A percentile compares a stretch with the other conserved stretches of the same genome.
phyloP scores from a whole-genome alignment of 2,797 vertebrate genomes.

The Micrastur ruficollis region DNA sequence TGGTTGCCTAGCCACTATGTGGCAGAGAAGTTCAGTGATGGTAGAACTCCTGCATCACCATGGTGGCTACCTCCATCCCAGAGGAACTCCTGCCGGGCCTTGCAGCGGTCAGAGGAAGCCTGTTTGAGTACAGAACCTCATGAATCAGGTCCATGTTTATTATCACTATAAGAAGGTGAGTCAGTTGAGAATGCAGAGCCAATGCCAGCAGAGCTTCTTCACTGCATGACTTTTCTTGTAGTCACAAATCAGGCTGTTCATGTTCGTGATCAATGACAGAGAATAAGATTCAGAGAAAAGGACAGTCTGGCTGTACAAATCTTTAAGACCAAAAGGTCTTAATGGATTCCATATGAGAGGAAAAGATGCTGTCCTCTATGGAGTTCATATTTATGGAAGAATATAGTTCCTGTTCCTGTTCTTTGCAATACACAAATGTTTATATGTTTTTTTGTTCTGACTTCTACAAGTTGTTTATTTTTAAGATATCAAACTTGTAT shows the following conservation, averaged over 20 bases:
- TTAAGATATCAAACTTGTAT: background rate
- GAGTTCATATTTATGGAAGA: background rate
- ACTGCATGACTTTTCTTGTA: background rate
- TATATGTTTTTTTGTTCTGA: background rate
- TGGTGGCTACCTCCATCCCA: background rate
- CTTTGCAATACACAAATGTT: background rate
- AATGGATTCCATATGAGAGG: background rate
- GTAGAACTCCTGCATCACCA: background rate
- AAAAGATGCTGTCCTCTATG: background rate
- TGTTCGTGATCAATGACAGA: background rate
- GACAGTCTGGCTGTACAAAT: background rate
- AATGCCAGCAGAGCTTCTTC: background rate
- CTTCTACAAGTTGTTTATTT: background rate
- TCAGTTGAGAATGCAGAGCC: background rate
- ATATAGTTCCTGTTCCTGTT: background rate
- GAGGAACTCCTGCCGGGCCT: background rate
- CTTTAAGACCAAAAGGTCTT: background rate
- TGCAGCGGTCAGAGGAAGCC: background rate
- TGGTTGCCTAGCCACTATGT: fast-evolving
- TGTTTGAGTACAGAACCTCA: background rate
- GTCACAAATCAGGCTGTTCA: background rate
- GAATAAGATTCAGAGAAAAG: background rate
- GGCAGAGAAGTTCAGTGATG: background rate
- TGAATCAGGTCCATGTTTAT: background rate
- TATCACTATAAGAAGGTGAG: background rate